A percentile compares a stretch with the other conserved stretches of the same genome.
Conservation (phyloP, 2,888 invertebrate species). For the Noctua janthina region DNA sequence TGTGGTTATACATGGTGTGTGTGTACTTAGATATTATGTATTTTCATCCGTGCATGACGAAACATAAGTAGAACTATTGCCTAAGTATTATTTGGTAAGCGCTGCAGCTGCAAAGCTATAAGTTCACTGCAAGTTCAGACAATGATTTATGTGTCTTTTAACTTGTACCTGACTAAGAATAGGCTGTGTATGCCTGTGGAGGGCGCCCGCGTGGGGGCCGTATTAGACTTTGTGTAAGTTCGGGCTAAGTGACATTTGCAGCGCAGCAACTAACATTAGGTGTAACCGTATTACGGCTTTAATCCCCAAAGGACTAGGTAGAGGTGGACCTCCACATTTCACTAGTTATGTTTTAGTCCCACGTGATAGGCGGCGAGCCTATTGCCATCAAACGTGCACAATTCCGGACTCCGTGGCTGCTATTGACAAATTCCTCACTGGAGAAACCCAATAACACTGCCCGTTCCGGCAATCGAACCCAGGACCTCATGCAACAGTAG, state of each 20-base stretch:
- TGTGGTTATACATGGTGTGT: background rate
- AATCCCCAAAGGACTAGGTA: background rate
- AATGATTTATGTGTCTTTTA: slow-evolving; percentile 48
- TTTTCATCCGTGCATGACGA: slow-evolving; percentile 21
- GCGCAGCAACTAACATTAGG: background rate
- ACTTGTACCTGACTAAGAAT: slow-evolving; percentile 42
- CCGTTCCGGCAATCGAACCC: background rate
- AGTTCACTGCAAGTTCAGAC: slow-evolving; percentile 11
- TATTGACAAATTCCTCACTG: background rate
- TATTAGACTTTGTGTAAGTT: background rate
- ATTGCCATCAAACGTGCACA: background rate
- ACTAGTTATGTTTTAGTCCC: background rate
- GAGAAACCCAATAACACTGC: background rate
- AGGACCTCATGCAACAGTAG: background rate
- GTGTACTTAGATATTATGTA: background rate
- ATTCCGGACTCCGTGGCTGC: background rate
- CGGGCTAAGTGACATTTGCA: background rate
- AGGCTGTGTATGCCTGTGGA: slow-evolving; percentile 20
- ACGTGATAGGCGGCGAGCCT: too few relatives aligned
- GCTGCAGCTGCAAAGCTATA: slow-evolving; percentile 45
- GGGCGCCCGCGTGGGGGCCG: background rate
- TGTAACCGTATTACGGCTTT: background rate
- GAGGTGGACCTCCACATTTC: background rate
- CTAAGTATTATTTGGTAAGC: slow-evolving; percentile 4
- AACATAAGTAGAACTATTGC: slow-evolving; percentile 25